These are phyloP conservation scores for Erpornis zantholeuca DNA, from an alignment of 2,113 vertebrate genomes.

Conservation along the genomic window DNA sequence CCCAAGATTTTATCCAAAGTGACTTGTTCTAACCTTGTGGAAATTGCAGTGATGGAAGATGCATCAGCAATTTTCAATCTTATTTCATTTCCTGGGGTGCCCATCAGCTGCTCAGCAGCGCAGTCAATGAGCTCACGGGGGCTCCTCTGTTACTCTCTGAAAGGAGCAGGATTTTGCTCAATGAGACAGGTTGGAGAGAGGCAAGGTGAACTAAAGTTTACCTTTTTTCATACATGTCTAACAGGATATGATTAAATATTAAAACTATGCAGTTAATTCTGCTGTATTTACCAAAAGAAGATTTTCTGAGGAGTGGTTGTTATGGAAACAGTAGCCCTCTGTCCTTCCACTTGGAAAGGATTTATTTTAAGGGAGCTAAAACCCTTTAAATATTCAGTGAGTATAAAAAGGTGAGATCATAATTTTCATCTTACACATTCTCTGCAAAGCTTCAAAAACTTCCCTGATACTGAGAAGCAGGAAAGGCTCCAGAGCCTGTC, in stretches of 20 bases:
- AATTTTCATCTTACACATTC: background rate
- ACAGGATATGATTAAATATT: slow-evolving; percentile 39
- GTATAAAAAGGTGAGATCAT: slow-evolving; percentile 49
- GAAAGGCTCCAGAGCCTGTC: background rate
- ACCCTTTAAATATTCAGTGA: slow-evolving; percentile 63
- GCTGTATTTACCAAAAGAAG: slow-evolving; percentile 56
- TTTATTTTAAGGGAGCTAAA: slow-evolving; percentile 62
- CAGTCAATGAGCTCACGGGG: background rate
- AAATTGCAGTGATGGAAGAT: slow-evolving; percentile 66
- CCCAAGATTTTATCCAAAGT: slow-evolving; percentile 62
- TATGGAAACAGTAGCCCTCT: slow-evolving; percentile 70
- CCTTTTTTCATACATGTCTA: slow-evolving; percentile 9
- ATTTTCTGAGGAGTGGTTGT: slow-evolving; percentile 64
- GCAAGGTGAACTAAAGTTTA: slow-evolving; percentile 44
- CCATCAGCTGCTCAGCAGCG: slow-evolving; percentile 3
- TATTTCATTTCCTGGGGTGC: slow-evolving; percentile 21
- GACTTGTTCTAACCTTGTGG: slow-evolving; percentile 68
- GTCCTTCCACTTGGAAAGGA: slow-evolving; percentile 50
- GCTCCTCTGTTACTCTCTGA: background rate
- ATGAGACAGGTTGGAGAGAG: slow-evolving; percentile 26
- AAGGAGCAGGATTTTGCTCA: slow-evolving; percentile 42
- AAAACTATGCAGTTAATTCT: slow-evolving; percentile 26
- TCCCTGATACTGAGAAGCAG: background rate
- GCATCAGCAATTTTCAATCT: slow-evolving; percentile 59
- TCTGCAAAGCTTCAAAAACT: background rate